phyloP scores from a whole-genome alignment of 2,888 invertebrate genomes.

The Bombylius major region DNA sequence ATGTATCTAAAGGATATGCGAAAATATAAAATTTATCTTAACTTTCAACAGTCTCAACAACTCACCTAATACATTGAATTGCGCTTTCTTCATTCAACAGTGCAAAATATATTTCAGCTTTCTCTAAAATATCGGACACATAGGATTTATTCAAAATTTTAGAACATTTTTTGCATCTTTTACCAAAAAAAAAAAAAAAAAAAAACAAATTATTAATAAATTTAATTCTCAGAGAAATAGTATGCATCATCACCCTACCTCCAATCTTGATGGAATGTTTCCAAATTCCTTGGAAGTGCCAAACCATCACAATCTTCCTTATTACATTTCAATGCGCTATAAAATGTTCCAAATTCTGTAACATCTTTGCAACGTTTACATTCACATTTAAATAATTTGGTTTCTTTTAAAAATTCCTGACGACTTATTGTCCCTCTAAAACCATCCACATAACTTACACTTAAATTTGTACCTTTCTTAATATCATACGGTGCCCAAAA shows the following conservation, averaged over 20 bases:
- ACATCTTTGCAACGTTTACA: constrained; percentile 59
- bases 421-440: constrained; percentile 69
- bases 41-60: too few relatives aligned
- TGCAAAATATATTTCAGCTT: constrained; percentile 51
- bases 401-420: constrained; percentile 57
- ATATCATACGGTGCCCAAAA: constrained; percentile 49
- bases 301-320: constrained; percentile 38
- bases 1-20: constrained; percentile 40
- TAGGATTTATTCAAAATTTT: constrained; percentile 42
- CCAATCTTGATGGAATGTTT: constrained; percentile 31
- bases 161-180: constrained; percentile 46
- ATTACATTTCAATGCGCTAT: constrained; percentile 56
- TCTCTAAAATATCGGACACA: constrained; percentile 50
- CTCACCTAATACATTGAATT: constrained; percentile 42
- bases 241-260: constrained; percentile 21
- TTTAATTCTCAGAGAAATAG: background rate
- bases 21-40: too few relatives aligned
- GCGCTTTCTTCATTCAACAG: constrained; percentile 37
- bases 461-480: constrained; percentile 50
- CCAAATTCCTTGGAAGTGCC: constrained; percentile 24
- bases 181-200: constrained; percentile 27
- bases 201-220: background rate
- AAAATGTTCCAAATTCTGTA: constrained; percentile 60
- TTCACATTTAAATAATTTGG: constrained; percentile 63
- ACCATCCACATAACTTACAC: constrained; percentile 76